Evolutionary conservation across 2,888 invertebrate species (phyloP).

Genomic region (Smittia sp.): DNA sequence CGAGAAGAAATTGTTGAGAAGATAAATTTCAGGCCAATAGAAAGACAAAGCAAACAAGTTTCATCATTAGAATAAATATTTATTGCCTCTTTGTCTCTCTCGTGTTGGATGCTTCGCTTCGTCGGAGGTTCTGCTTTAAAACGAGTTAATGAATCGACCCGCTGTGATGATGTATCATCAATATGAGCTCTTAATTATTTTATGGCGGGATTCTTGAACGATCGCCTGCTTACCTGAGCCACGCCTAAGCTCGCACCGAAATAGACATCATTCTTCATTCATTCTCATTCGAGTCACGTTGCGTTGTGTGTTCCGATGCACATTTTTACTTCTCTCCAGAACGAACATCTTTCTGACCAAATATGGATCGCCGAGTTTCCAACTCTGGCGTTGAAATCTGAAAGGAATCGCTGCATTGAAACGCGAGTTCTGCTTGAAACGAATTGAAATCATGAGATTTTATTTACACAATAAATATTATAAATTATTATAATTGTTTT

Average conservation of each 20-base stretch:
- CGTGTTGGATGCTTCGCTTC: neutral
- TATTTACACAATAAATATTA: slow-evolving; percentile 21
- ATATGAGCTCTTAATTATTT: slow-evolving; percentile 24
- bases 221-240: neutral
- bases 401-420: neutral
- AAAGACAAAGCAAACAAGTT: slow-evolving; percentile 10
- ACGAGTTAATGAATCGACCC: neutral
- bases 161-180: slow-evolving; percentile 18
- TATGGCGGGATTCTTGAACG: neutral
- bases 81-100: slow-evolving; percentile 12
- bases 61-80: neutral
- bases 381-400: neutral
- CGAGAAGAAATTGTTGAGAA: neutral
- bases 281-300: neutral
- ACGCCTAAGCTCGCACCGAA: slow-evolving; percentile 9
- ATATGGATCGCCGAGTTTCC: neutral
- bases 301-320: neutral
- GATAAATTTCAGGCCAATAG: slow-evolving; percentile 18
- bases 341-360: slow-evolving; percentile 9
- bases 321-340: neutral
- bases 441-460: neutral
- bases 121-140: slow-evolving; percentile 7
- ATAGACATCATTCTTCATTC: slow-evolving; percentile 16
- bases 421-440: neutral
- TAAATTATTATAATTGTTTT: slow-evolving; percentile 8